Evolutionary conservation across 1,140 invertebrate genomes (phyloP).

Genomic region (Uloborus diversus): DNA sequence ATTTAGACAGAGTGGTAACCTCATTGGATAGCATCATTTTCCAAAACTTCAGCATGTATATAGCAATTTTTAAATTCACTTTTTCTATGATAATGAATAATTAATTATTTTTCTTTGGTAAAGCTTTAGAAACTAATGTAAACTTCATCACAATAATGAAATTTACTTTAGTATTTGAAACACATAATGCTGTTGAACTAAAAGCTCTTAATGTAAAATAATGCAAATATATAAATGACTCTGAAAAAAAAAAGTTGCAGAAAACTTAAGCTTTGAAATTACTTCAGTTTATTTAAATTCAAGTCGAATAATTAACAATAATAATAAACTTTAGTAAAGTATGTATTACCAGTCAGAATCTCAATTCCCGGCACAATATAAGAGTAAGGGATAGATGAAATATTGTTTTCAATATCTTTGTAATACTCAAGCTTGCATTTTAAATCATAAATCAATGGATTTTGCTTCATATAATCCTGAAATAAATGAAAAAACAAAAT

Average conservation of each 20-base stretch:
- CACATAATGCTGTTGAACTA: too few relatives aligned
- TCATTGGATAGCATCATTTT: too few relatives aligned
- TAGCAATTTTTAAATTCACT: too few relatives aligned
- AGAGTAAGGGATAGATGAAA: constrained; percentile 19
- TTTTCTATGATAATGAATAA: too few relatives aligned
- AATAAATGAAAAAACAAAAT: background rate
- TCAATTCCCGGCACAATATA: constrained; percentile 26
- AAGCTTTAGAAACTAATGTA: too few relatives aligned
- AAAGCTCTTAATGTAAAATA: too few relatives aligned
- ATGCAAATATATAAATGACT: background rate
- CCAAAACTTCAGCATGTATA: too few relatives aligned
- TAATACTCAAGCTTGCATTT: constrained; percentile 36
- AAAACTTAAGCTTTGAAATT: background rate
- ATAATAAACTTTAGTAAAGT: too few relatives aligned
- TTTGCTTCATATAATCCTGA: constrained; percentile 31
- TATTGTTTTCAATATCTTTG: constrained; percentile 10
- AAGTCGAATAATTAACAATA: background rate
- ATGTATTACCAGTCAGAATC: constrained; percentile 27
- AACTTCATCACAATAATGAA: too few relatives aligned
- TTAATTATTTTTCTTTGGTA: too few relatives aligned
- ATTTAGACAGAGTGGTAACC: too few relatives aligned
- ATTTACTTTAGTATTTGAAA: too few relatives aligned
- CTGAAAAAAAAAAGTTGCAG: background rate
- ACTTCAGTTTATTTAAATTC: background rate
- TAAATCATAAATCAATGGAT: constrained; percentile 29